These are phyloP conservation scores for Melospiza melodia DNA, from an alignment of 2,113 vertebrate genomes.

Conservation along the genomic window DNA sequence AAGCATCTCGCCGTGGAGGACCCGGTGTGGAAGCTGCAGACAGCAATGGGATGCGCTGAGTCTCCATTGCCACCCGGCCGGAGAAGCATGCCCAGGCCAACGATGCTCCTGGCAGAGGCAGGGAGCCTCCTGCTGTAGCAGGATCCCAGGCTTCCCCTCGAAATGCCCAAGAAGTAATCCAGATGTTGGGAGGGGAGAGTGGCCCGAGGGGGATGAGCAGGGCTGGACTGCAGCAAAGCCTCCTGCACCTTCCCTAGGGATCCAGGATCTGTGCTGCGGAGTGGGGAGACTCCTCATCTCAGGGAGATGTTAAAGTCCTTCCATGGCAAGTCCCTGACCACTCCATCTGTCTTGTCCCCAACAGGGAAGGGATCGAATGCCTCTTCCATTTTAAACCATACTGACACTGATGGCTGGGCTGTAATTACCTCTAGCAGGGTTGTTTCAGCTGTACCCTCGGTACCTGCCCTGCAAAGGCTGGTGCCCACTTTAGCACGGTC, in stretches of 20 bases:
- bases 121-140: neutral
- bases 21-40: neutral
- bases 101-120: neutral
- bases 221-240: neutral
- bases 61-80: too few relatives aligned
- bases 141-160: neutral
- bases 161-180: neutral
- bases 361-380: neutral
- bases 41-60: neutral
- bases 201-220: neutral
- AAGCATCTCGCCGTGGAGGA: too few relatives aligned
- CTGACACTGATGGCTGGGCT: neutral
- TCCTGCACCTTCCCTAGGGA: neutral
- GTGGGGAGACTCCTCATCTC: neutral
- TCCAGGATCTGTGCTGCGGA: neutral
- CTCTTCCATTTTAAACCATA: neutral
- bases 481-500: rapidly evolving
- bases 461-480: neutral
- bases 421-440: neutral
- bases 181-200: neutral
- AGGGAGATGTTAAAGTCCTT: neutral
- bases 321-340: neutral
- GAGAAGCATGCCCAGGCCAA: neutral
- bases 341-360: neutral
- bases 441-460: rapidly evolving